phyloP scores from a whole-genome alignment of 2,888 invertebrate genomes.

The Busseola fusca region DNA sequence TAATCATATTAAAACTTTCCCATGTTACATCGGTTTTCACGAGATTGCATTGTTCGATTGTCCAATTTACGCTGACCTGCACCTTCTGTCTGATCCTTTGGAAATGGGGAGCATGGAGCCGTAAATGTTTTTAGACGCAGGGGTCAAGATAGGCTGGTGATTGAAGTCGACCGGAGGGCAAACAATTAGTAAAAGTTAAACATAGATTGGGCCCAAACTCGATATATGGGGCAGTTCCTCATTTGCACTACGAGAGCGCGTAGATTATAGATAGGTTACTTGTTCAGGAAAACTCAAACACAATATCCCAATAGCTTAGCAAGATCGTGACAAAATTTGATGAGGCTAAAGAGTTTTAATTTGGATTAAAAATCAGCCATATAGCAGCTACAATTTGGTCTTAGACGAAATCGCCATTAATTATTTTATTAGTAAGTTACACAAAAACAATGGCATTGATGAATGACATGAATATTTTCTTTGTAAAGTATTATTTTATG shows the following conservation, averaged over 20 bases:
- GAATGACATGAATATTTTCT: background rate
- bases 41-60: constrained; percentile 69
- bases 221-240: constrained; percentile 74
- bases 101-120: constrained; percentile 14
- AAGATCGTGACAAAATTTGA: background rate
- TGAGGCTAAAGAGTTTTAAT: background rate
- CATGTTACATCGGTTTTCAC: constrained; percentile 74
- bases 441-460: no score
- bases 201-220: constrained; percentile 75
- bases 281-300: constrained; percentile 25
- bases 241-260: constrained; percentile 65
- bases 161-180: constrained; percentile 73
- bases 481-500: background rate
- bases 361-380: background rate
- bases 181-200: constrained; percentile 85
- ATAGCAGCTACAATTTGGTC: background rate
- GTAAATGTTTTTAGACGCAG: constrained; percentile 27
- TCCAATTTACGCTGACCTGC: constrained; percentile 63
- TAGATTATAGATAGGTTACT: constrained; percentile 68
- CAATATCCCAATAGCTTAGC: background rate
- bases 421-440: background rate
- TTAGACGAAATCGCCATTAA: background rate
- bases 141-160: constrained; percentile 66
- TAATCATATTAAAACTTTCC: constrained; percentile 77
- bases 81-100: constrained; percentile 35